Conservation (phyloP, 2,113 vertebrate genomes). For the Pterophyllum scalare region DNA sequence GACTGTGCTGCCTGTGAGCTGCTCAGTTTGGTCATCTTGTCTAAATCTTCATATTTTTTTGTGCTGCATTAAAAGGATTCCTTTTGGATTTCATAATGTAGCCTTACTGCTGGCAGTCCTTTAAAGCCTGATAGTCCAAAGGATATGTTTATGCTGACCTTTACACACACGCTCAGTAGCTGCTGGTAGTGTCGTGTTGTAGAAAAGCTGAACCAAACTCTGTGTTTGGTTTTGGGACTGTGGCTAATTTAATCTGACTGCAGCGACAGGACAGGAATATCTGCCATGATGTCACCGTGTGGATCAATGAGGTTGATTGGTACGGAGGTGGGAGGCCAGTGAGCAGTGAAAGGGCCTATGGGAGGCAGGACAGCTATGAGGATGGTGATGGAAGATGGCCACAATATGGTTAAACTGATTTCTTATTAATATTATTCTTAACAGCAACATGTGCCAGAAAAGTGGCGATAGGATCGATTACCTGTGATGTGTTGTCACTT, state of each 20-base stretch:
- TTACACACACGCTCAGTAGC: not conserved
- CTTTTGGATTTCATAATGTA: not conserved
- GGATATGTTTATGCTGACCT: conserved; percentile 6
- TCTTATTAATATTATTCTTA: no score
- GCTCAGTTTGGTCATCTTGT: conserved; percentile 24
- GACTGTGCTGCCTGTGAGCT: conserved; percentile 37
- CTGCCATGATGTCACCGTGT: not conserved
- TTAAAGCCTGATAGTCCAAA: not conserved
- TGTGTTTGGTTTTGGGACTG: not conserved
- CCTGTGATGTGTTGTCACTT: no score
- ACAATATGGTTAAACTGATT: not conserved
- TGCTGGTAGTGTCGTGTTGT: not conserved
- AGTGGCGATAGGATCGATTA: no score
- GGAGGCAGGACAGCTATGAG: not conserved
- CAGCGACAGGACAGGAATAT: not conserved
- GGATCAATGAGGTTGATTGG: conserved; percentile 14
- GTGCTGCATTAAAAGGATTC: conserved; percentile 21
- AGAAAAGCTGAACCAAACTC: not conserved
- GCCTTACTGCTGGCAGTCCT: not conserved
- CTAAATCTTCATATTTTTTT: conserved; percentile 25
- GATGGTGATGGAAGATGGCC: not conserved
- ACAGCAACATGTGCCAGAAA: no score
- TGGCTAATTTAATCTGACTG: conserved; percentile 14
- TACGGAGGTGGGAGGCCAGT: not conserved
- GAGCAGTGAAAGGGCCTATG: accelerated